phyloP scores from a whole-genome alignment of 2,113 vertebrate genomes.

The Eira barbara region DNA sequence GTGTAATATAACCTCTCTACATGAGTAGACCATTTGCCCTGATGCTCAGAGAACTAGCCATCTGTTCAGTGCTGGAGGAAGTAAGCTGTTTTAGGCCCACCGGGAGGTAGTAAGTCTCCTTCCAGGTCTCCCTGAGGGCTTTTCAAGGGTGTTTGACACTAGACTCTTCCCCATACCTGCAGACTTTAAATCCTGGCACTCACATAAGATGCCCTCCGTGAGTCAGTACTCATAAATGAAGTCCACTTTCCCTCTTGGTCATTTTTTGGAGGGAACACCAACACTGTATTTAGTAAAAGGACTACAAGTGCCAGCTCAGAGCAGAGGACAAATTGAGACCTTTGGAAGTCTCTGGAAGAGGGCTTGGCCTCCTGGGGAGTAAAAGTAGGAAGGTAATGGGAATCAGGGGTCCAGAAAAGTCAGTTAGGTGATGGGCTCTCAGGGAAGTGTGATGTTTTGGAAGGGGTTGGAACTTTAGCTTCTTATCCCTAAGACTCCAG shows the following conservation, averaged over 20 bases:
- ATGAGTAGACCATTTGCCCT: neutral
- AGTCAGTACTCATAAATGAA: neutral
- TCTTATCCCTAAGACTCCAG: neutral
- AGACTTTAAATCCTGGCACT: neutral
- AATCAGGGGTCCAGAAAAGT: neutral
- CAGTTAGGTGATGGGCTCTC: neutral
- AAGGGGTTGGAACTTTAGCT: neutral
- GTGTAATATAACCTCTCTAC: neutral
- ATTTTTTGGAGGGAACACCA: neutral
- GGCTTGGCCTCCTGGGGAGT: neutral
- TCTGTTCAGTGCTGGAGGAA: neutral
- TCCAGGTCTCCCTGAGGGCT: neutral
- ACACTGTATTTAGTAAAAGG: neutral
- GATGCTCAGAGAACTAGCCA: neutral
- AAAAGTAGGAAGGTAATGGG: neutral
- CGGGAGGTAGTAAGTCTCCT: neutral
- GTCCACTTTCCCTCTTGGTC: neutral
- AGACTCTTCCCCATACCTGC: neutral
- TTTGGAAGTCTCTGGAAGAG: neutral
- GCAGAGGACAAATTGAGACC: neutral
- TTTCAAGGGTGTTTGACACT: neutral
- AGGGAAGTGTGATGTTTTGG: accelerated
- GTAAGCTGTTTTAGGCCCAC: neutral
- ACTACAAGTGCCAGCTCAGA: neutral
- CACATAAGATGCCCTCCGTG: neutral